Conservation (phyloP, 2,888 invertebrate genomes). For the Ophraella communa region DNA sequence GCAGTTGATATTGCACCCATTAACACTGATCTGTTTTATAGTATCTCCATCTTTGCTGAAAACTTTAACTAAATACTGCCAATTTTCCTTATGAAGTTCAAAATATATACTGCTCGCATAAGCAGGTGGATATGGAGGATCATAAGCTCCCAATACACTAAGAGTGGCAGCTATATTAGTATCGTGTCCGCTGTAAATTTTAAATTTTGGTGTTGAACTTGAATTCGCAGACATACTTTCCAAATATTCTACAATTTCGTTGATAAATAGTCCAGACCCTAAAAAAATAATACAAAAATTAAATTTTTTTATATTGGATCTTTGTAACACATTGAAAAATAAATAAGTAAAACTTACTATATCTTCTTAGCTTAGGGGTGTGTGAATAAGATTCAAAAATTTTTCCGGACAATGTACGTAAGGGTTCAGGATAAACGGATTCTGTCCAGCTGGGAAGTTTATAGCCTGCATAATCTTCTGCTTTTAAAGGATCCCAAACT, state of each 20-base stretch:
- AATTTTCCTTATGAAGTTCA: slow-evolving; percentile 61
- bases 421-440: slow-evolving; percentile 29
- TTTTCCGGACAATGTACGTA: slow-evolving; percentile 6
- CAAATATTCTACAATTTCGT: slow-evolving; percentile 9
- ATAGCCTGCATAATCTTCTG: slow-evolving; percentile 22
- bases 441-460: slow-evolving; percentile 28
- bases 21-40: not conserved
- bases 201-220: not conserved
- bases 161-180: slow-evolving; percentile 9
- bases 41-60: not conserved
- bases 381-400: slow-evolving; percentile 7
- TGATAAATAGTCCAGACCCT: slow-evolving; percentile 57
- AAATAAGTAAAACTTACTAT: slow-evolving; percentile 15
- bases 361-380: slow-evolving; percentile 8
- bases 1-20: not conserved
- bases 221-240: slow-evolving; percentile 2
- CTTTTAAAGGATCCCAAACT: slow-evolving; percentile 20
- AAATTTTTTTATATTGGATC: not conserved
- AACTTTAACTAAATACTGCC: not conserved
- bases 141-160: slow-evolving; percentile 1
- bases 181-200: slow-evolving; percentile 19
- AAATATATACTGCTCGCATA: slow-evolving; percentile 51
- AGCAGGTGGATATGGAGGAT: slow-evolving; percentile 1
- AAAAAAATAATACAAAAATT: not conserved
- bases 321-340: not conserved